Conservation (phyloP, 2,888 invertebrate genomes). For the Mythimna impura region DNA sequence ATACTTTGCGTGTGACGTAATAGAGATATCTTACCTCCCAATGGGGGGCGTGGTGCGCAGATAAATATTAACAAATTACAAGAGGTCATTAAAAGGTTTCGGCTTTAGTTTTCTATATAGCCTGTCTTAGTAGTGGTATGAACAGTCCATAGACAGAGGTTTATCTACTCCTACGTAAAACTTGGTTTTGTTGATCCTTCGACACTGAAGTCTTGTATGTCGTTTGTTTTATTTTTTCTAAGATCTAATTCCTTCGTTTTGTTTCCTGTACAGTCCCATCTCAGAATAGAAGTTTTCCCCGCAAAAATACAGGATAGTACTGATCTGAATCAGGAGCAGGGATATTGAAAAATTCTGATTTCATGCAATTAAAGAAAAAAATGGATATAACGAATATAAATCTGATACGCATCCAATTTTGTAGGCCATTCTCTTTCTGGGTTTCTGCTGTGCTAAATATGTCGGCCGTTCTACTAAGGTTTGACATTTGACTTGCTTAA, state of each 20-base stretch:
- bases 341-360: slow-evolving; percentile 5
- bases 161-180: background rate
- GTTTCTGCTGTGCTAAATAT: slow-evolving; percentile 11
- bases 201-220: background rate
- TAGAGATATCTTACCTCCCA: slow-evolving; percentile 37
- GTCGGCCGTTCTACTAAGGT: slow-evolving; percentile 2
- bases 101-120: background rate
- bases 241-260: background rate
- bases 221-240: background rate
- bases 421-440: background rate
- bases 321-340: background rate
- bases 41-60: slow-evolving; percentile 56
- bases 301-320: background rate
- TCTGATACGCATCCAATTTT: background rate
- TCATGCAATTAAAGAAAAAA: background rate
- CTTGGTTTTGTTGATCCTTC: background rate
- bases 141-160: background rate
- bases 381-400: background rate
- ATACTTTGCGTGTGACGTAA: slow-evolving; percentile 71
- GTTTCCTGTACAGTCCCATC: background rate
- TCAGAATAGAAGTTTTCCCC: background rate
- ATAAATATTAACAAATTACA: slow-evolving; percentile 27
- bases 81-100: slow-evolving; percentile 3
- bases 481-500: slow-evolving; percentile 2
- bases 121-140: background rate